These are phyloP conservation scores for Mactromeris polynyma DNA, from an alignment of 2,888 invertebrate genomes.

Conservation along the genomic window DNA sequence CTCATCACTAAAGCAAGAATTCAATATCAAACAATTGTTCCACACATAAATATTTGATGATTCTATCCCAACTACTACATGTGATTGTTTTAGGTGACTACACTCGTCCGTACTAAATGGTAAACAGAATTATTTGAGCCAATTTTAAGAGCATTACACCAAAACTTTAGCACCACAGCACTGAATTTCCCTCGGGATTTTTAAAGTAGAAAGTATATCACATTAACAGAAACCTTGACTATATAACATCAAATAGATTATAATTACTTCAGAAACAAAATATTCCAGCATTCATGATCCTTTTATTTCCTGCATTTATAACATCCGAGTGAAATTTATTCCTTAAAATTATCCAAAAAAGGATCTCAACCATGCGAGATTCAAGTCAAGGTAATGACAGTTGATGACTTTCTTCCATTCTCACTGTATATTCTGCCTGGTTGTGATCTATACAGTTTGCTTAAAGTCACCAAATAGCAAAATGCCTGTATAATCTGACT, in stretches of 20 bases:
- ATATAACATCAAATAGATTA: neutral
- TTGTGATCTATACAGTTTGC: too few relatives aligned
- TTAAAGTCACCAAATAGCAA: too few relatives aligned
- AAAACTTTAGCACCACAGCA: neutral
- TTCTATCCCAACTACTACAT: neutral
- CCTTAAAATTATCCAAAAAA: too few relatives aligned
- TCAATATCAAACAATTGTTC: neutral
- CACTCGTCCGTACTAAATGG: neutral
- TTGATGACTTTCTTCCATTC: too few relatives aligned
- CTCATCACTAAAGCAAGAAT: neutral
- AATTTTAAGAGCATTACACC: neutral
- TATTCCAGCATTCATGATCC: neutral
- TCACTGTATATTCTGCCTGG: too few relatives aligned
- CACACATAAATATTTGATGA: neutral
- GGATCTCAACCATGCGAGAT: too few relatives aligned
- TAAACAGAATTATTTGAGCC: neutral
- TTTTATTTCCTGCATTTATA: neutral
- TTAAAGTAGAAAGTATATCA: neutral
- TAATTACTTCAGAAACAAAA: neutral
- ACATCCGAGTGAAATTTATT: too few relatives aligned
- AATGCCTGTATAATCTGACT: too few relatives aligned
- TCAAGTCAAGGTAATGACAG: too few relatives aligned
- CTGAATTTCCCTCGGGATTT: neutral
- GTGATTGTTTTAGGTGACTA: neutral
- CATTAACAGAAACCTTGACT: neutral